Evolutionary conservation across 2,113 vertebrate species (phyloP).

Genomic region (Corythornis vintsioides): DNA sequence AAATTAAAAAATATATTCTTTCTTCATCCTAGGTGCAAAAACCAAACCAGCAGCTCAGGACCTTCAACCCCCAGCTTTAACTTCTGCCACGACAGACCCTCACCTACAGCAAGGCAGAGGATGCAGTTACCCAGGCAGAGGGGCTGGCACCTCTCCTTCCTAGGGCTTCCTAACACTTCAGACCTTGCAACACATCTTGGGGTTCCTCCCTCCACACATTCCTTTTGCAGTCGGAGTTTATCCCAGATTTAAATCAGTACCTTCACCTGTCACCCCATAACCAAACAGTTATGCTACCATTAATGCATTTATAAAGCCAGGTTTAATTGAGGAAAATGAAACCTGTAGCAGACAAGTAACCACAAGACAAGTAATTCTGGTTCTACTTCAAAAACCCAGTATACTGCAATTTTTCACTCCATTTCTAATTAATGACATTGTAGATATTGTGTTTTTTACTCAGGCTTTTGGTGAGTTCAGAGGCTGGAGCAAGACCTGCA

Average conservation of each 20-base stretch:
- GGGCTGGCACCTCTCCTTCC: neutral
- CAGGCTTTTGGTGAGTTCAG: neutral
- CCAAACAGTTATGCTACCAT: neutral
- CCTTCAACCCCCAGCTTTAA: neutral
- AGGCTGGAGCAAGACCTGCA: neutral
- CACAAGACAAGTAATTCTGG: neutral
- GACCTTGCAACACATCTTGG: neutral
- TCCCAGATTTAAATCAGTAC: neutral
- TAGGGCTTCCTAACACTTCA: neutral
- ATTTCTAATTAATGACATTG: slow-evolving; percentile 10
- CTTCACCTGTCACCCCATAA: neutral
- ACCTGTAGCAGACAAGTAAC: neutral
- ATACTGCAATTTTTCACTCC: neutral
- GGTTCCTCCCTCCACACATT: neutral
- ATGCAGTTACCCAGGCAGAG: neutral
- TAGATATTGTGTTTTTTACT: neutral
- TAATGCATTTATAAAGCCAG: neutral
- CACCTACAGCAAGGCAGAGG: neutral
- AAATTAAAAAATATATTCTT: neutral
- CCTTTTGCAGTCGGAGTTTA: neutral
- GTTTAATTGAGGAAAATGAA: neutral
- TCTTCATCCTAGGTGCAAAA: neutral
- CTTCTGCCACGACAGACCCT: neutral
- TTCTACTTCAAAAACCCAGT: neutral
- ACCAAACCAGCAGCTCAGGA: neutral